Evolutionary conservation across 2,888 invertebrate species (phyloP), one percentile per base, ranked within the genome.

Genomic region (Lasioglossum marginatum): DNA sequence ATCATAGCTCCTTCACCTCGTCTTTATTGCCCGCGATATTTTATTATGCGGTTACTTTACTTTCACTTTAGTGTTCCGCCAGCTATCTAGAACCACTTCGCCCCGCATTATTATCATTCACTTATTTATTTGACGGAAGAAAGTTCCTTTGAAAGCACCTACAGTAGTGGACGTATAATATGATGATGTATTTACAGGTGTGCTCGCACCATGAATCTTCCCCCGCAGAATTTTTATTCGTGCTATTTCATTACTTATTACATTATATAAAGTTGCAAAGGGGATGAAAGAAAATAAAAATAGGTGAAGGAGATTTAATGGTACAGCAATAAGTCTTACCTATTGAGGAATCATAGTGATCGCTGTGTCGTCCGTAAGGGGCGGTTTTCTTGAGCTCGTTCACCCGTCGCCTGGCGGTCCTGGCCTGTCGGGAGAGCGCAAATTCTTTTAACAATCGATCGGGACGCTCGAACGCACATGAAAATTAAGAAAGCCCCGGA

Each of bases 301-400:
- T 27, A 14, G 60, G 27, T 12, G 60, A 12, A n/a, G 3, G 10
- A 12, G 2, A n/a, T 34, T 2, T 8, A 10, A 68, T 8, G 2
- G 19, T 23, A 66, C 14, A 77, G 60, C 16, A 27, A 63, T 31
- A 6, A 31, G 6, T 16, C 71, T 90, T 89, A 94, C 94, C 94
- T 92, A 94, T 92, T 57, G 92, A 88, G 23, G 93, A 94, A 70
- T 93, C 92, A 90, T 94, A 94, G 73, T 93, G 91, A 81, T 93
- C 93, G 85, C 94, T 94, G 89, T 94, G 90, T 27, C 94, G 91
- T 75, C 93, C 93, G 70, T 92, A 93, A 48, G 91, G 91, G 45
- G 91, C 82, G 10, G 87, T 82, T 71, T 90, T 81, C 31, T 72
- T 87, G 5, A 88, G 66, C 27, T 89, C 86, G 71, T 89, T 91